phyloP scores from a whole-genome alignment of 2,113 vertebrate species.

The Pycnonotus jocosus region DNA sequence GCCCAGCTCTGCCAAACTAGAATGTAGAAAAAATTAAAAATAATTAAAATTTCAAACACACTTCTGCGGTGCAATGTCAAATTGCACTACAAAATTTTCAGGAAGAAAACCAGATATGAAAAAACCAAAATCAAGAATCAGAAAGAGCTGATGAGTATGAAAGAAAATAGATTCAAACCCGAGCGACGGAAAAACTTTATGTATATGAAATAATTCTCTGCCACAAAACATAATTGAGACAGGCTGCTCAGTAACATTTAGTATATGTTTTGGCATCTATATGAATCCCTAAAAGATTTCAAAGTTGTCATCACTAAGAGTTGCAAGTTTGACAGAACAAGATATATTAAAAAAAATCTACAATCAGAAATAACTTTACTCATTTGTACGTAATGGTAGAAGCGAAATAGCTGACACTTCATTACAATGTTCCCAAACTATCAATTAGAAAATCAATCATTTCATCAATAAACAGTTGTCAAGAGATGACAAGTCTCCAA shows the following conservation, averaged over 20 bases:
- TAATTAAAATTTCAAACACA: neutral
- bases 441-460: neutral
- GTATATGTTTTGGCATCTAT: neutral
- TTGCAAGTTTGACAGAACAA: neutral
- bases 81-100: neutral
- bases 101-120: neutral
- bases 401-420: neutral
- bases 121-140: neutral
- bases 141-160: neutral
- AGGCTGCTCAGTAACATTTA: neutral
- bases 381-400: neutral
- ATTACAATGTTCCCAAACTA: neutral
- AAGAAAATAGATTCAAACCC: neutral
- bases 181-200: neutral
- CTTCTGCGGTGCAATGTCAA: neutral
- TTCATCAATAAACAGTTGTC: neutral
- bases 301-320: neutral
- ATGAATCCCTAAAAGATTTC: neutral
- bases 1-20: neutral
- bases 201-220: neutral
- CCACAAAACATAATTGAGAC: neutral
- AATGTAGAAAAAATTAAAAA: neutral
- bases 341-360: rapidly evolving
- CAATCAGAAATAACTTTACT: neutral
- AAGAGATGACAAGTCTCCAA: neutral